phyloP scores from a whole-genome alignment of 2,797 vertebrate genomes.

The Chaunax sp. region DNA sequence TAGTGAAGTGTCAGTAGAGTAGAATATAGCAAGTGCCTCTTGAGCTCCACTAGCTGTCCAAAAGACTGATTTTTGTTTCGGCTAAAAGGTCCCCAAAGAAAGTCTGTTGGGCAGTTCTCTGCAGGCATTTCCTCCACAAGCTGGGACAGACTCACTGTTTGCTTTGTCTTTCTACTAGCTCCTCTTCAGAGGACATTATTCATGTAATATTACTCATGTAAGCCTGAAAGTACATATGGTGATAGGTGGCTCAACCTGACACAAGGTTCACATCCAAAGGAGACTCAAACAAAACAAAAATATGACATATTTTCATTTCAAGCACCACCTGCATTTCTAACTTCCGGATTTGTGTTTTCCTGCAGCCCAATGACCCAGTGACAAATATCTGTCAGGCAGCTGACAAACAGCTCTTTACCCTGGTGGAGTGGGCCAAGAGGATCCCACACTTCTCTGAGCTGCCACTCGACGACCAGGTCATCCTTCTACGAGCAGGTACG shows the following conservation, averaged over 20 bases:
- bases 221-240: constrained; percentile 28
- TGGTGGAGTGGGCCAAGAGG: constrained; percentile 98
- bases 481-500: constrained; percentile 94
- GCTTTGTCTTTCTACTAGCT: constrained; percentile 74
- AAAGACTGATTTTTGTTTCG: constrained; percentile 67
- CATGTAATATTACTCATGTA: constrained; percentile 42
- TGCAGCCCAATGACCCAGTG: constrained; percentile 93
- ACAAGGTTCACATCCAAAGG: constrained; percentile 36
- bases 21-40: constrained; percentile 41
- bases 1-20: constrained; percentile 54
- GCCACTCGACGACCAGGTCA: constrained; percentile 96
- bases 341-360: constrained; percentile 15
- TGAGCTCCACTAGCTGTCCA: constrained; percentile 55
- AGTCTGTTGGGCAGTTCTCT: constrained; percentile 60
- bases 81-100: constrained; percentile 75
- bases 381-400: constrained; percentile 98
- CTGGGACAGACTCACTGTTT: constrained; percentile 75
- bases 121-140: constrained; percentile 83
- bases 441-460: constrained; percentile 97
- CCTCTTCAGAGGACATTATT: constrained; percentile 68
- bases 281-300: constrained; percentile 20
- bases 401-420: constrained; percentile 97
- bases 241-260: constrained; percentile 31
- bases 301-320: constrained; percentile 22
- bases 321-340: not conserved